These are phyloP conservation scores for Lepeophtheirus salmonis DNA, from an alignment of 1,140 invertebrate species.

Conservation along the genomic window DNA sequence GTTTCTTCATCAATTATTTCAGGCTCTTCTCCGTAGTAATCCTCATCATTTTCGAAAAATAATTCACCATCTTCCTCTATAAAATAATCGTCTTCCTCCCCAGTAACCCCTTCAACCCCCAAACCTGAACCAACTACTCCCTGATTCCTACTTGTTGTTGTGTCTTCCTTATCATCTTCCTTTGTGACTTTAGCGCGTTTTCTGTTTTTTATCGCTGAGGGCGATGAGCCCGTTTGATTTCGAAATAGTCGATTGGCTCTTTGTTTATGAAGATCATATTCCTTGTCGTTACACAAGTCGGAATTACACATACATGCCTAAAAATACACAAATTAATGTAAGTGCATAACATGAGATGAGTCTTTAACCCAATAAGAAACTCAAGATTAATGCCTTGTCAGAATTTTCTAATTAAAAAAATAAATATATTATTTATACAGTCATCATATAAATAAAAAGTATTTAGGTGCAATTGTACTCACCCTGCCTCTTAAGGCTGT, in stretches of 20 bases:
- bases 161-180: background rate
- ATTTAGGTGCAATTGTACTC: too few relatives aligned
- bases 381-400: too few relatives aligned
- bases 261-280: conserved; percentile 9
- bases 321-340: too few relatives aligned
- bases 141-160: background rate
- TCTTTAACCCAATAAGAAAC: too few relatives aligned
- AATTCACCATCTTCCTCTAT: too few relatives aligned
- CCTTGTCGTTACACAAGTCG: conserved; percentile 16
- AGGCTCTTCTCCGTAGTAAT: background rate
- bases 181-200: background rate
- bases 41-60: too few relatives aligned
- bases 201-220: background rate
- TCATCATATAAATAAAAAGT: too few relatives aligned
- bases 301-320: conserved; percentile 15
- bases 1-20: background rate
- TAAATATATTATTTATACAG: too few relatives aligned
- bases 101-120: background rate
- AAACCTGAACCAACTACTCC: background rate
- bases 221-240: background rate
- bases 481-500: too few relatives aligned
- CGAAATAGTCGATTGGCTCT: conserved; percentile 3
- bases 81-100: background rate
- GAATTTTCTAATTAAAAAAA: too few relatives aligned
- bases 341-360: too few relatives aligned